phyloP scores from a whole-genome alignment of 1,140 invertebrate genomes.

The Drosophila pectinifera region DNA sequence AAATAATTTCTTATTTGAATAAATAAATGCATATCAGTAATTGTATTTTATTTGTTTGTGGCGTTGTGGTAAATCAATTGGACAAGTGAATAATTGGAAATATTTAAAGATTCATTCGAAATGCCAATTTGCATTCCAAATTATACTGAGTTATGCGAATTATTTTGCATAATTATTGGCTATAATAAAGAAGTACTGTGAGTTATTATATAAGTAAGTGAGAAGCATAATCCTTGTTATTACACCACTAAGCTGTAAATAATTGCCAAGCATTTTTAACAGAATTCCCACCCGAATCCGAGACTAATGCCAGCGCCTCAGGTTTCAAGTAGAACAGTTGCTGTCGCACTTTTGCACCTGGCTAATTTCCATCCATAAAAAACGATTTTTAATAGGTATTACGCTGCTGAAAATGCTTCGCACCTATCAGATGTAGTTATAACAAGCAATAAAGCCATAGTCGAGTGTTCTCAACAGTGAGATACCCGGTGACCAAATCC shows the following conservation, averaged over 20 bases:
- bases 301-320: slow-evolving; percentile 1
- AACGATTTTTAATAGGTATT: slow-evolving; percentile 16
- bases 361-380: slow-evolving; percentile 16
- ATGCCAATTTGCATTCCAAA: background rate
- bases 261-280: background rate
- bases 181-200: no score
- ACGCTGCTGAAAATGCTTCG: background rate
- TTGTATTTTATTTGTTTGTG: slow-evolving; percentile 8
- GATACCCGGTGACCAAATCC: background rate
- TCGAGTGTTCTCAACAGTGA: background rate
- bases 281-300: slow-evolving; percentile 4
- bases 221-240: background rate
- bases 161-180: no score
- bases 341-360: slow-evolving; percentile 2
- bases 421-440: background rate
- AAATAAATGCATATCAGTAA: slow-evolving; percentile 9
- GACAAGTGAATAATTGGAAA: background rate
- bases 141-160: no score
- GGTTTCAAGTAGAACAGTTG: slow-evolving; percentile 5
- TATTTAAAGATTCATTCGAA: background rate
- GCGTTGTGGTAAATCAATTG: background rate
- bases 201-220: background rate
- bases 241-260: background rate
- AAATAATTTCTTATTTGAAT: slow-evolving; percentile 17
- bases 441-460: background rate